Evolutionary conservation across 2,888 invertebrate genomes (phyloP).

Genomic region (Apodemia zela): DNA sequence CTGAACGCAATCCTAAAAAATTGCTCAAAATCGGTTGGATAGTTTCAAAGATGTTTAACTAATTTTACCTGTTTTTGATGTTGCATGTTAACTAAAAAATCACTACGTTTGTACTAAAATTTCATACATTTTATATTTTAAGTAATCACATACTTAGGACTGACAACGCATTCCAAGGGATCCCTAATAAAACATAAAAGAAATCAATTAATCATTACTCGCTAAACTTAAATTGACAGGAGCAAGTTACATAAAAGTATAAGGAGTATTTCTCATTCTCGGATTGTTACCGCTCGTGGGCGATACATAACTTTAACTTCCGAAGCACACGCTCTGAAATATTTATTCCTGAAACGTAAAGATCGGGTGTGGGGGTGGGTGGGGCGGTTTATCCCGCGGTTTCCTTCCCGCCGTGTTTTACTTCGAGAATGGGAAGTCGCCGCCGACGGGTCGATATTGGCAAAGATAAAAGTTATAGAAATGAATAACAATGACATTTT

Average conservation of each 20-base stretch:
- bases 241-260: constrained; percentile 57
- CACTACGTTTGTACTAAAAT: no score
- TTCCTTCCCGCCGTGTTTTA: constrained; percentile 80
- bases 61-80: no score
- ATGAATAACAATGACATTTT: constrained; percentile 27
- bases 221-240: constrained; percentile 20
- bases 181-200: neutral
- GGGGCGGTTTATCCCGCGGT: constrained; percentile 77
- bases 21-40: no score
- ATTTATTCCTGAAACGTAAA: constrained; percentile 81
- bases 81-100: no score
- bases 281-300: constrained; percentile 72
- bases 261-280: constrained; percentile 67
- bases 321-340: constrained; percentile 80
- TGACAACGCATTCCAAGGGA: no score
- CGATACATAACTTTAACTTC: constrained; percentile 79
- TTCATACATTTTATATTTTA: no score
- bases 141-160: no score
- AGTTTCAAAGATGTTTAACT: no score
- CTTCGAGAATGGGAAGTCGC: constrained; percentile 80
- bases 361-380: constrained; percentile 62
- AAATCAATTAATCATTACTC: neutral
- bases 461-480: constrained; percentile 65
- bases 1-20: no score
- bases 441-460: constrained; percentile 76